Conservation (phyloP, 2,888 invertebrate species). For the Nipponacmea schrenckii region DNA sequence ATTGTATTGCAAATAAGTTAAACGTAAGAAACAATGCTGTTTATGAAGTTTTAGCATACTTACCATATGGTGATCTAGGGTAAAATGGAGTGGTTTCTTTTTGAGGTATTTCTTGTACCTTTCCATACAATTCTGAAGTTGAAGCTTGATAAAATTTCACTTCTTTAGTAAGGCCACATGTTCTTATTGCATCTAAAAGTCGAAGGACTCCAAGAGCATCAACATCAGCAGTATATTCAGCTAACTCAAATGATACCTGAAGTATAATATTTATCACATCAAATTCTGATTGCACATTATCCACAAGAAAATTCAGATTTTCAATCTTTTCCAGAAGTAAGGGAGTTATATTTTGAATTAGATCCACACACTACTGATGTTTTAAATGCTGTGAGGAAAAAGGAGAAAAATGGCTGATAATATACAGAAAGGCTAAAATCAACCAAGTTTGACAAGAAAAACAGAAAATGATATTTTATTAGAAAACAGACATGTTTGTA, state of each 20-base stretch:
- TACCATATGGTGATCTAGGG: conserved; percentile 69
- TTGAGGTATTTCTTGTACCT: conserved; percentile 68
- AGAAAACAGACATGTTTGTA: conserved; percentile 20
- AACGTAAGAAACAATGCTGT: not conserved
- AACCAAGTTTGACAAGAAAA: conserved; percentile 5
- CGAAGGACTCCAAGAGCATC: conserved; percentile 67
- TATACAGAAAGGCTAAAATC: not conserved
- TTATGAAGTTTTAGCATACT: conserved; percentile 17
- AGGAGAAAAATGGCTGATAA: not conserved
- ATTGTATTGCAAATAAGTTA: not conserved
- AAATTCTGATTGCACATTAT: no score
- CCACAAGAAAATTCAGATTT: no score
- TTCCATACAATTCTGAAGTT: conserved; percentile 68
- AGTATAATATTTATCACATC: not conserved
- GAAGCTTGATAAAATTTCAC: conserved; percentile 68
- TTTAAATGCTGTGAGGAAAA: not conserved
- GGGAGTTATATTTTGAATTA: no score
- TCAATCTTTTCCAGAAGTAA: no score
- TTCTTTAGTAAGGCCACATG: conserved; percentile 57
- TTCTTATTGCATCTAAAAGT: conserved; percentile 67
- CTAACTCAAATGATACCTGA: conserved; percentile 92
- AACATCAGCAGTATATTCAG: conserved; percentile 97
- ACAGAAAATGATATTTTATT: conserved; percentile 18
- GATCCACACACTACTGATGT: not conserved
- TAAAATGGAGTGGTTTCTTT: conserved; percentile 69